Evolutionary conservation across 2,797 vertebrate genomes (phyloP), one percentile per base, ranked within the genome.

Genomic region (Chaetophractus vellerosus): DNA sequence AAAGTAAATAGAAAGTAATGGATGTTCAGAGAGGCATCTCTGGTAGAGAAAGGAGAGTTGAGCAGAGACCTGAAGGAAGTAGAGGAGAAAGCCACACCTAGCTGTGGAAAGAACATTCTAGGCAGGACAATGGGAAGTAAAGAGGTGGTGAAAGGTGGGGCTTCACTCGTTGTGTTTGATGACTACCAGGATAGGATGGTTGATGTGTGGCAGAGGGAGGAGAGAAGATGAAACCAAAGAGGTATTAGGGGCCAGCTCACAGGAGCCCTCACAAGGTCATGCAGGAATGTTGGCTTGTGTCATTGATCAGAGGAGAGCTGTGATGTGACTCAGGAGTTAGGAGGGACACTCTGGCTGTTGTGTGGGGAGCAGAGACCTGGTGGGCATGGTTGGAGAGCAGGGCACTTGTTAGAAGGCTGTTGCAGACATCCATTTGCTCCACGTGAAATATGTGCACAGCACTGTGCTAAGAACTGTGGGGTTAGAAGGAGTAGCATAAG

Each of bases 401-500:
- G 5, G 3, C n/a, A 6, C 55, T 16, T 18, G 21, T 11, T 1
- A 28, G 72, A 45, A 36, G 24, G 45, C 31, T 33, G 6, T 3
- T 6, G 16, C 24, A n/a, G 38, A 7, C 9, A 7, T 28, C 9
- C 15, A 0, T 21, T 33, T 61, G 41, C 10, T 45, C 5, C 24
- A 0, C 3, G 1, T 5, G 16, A n/a, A 5, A 9, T 18, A 10
- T 2, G 21, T 0, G 0, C 26, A 11, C 23, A 6, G 68, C 26
- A 4, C 31, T 21, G 11, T 12, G 55, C 72, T 64, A 23, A 55
- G 38, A 41, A 45, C 4, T 1, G n/a, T 6, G 66, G 41, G 36
- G 18, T 3, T 85, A 9, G 21, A 55, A 28, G 19, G 3, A 41
- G 5, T 1, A 63, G 16, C 24, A 9, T 6, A 6, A 38, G 48